Base-by-base conservation (phyloP, 2,113 vertebrate genomes). In the Cairina moschata region DNA sequence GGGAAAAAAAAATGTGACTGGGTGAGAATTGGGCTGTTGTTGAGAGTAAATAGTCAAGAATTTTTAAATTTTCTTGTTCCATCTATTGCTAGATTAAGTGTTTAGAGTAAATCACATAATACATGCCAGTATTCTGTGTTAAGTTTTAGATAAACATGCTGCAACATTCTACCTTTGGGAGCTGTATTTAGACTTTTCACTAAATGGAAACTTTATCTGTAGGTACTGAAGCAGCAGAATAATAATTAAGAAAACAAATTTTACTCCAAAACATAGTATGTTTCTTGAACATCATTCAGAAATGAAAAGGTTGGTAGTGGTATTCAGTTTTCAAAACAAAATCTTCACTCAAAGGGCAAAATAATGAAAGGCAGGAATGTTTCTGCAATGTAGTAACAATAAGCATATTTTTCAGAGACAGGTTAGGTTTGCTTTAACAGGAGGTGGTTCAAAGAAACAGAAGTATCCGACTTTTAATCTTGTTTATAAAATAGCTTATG, bases 31-130 rank as follows among this genome's bases (percentile, higher is more conserved):
- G 62, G 59, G 36, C 34, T 90, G 28, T 66, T 84, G 42, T 91
- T 72, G 90, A 71, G 56, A 84, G 40, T 78, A 85, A 92, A 66
- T 74, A 13, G 54, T 83, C 88, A 83, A 91, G 66, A 91, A 73
- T 67, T 62, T 40, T 26, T 90, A 67, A 48, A 48, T 88, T 20
- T 32, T 85, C 46, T 86, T 90, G 55, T 88, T 95, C 32, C 22
- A 31, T 63, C 16, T 16, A 50, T 71, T 7, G 14, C 13, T 86
- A 82, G 60, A 73, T 67, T 69, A 88, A 68, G 17, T 42, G 5
- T 75, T 73, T 65, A 73, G 50, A 80, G 54, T 77, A 79, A 80
- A 50, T 91, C 7, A 28, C 17, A n/a, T 79, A 54, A 58, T 15
- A 22, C 9, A 29, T 8, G 9, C 67, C 55, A 89, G n/a, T 14